Percentiles rank a stretch among this genome's conserved stretches.
Evolutionary conservation across 2,888 invertebrate genomes (phyloP).

Genomic region (Melipona beecheii): DNA sequence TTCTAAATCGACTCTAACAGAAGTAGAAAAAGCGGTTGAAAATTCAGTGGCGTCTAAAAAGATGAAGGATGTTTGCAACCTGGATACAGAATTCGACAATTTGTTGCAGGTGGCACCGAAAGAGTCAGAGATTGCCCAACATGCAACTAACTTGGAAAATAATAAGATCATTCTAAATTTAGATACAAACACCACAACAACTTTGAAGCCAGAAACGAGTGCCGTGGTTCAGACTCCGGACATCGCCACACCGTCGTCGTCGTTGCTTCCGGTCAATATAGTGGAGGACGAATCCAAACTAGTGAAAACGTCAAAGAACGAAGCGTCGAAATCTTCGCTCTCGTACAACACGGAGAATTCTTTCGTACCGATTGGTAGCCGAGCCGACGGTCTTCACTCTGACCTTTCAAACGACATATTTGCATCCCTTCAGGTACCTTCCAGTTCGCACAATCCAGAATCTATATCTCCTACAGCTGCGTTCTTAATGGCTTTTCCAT

Average conservation of each 20-base stretch:
- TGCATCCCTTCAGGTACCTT: conserved; percentile 86
- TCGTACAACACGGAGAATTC: conserved; percentile 79
- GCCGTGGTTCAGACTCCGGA: conserved; percentile 40
- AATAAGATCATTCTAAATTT: conserved; percentile 81
- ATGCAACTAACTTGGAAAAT: conserved; percentile 59
- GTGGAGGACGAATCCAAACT: conserved; percentile 65
- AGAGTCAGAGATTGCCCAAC: conserved; percentile 68
- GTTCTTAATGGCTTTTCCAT: conserved; percentile 90
- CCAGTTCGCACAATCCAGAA: conserved; percentile 86
- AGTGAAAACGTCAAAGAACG: conserved; percentile 71
- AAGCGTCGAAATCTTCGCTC: conserved; percentile 70
- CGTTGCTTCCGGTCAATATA: conserved; percentile 45
- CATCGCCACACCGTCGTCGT: conserved; percentile 43
- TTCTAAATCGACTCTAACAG: conserved; percentile 53
- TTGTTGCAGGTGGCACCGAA: conserved; percentile 73
- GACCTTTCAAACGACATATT: conserved; percentile 87
- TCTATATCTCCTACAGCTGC: conserved; percentile 91
- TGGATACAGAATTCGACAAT: conserved; percentile 77
- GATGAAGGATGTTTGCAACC: conserved; percentile 75
- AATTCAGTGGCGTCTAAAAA: conserved; percentile 58
- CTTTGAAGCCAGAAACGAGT: conserved; percentile 77
- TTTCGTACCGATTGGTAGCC: conserved; percentile 80
- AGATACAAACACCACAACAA: conserved; percentile 82
- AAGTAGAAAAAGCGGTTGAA: conserved; percentile 64
- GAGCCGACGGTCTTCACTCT: conserved; percentile 82